A percentile compares a stretch with the other conserved stretches of the same genome.
Conservation (phyloP, 2,113 vertebrate genomes). For the Sporophila hypoxantha region DNA sequence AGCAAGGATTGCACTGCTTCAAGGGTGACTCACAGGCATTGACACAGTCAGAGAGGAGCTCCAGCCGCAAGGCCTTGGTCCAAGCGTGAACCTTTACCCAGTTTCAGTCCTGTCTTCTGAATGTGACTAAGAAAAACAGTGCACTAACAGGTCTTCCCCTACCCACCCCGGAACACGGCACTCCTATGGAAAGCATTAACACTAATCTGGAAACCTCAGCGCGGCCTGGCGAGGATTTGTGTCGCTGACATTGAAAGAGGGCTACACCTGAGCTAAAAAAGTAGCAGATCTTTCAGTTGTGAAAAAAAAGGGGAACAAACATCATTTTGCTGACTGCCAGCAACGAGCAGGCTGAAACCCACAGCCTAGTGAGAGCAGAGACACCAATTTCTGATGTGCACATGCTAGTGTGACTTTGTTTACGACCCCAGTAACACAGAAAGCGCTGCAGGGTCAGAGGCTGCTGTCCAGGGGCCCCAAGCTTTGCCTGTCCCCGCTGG, state of each 20-base stretch:
- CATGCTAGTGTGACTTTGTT: background rate
- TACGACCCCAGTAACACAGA: background rate
- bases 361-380: background rate
- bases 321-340: background rate
- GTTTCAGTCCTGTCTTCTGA: background rate
- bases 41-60: background rate
- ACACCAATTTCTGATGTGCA: background rate
- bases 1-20: fast-evolving
- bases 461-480: background rate
- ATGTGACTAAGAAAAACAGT: background rate
- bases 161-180: background rate
- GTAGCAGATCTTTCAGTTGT: background rate
- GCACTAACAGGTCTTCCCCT: background rate
- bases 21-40: background rate
- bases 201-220: background rate
- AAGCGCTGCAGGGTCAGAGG: background rate
- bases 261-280: background rate
- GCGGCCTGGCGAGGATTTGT: background rate
- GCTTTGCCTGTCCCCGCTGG: background rate
- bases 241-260: background rate
- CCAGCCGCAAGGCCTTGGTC: background rate
- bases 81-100: background rate
- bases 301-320: background rate
- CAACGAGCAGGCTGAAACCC: background rate
- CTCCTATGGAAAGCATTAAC: background rate